phyloP scores from a whole-genome alignment of 2,888 invertebrate genomes.

The Hoplodrina ambigua region DNA sequence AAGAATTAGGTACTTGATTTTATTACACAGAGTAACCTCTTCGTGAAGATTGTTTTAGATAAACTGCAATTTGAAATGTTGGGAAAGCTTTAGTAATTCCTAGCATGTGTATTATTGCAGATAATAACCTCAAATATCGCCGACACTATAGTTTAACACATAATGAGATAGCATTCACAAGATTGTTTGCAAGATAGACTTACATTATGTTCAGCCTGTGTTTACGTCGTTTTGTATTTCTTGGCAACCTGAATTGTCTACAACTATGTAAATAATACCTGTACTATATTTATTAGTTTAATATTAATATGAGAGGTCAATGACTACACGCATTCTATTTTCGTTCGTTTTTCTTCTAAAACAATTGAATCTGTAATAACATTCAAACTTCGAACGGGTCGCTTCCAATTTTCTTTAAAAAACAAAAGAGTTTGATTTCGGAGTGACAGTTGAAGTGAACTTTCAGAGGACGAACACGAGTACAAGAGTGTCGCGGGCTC shows the following conservation, averaged over 20 bases:
- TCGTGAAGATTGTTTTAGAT: background rate
- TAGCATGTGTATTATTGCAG: slow-evolving; percentile 13
- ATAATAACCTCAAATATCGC: slow-evolving; percentile 7
- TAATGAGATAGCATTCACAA: slow-evolving; percentile 38
- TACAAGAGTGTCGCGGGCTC: too few relatives aligned
- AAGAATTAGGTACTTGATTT: slow-evolving; percentile 6
- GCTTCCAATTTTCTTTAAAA: background rate
- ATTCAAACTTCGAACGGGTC: slow-evolving; percentile 4
- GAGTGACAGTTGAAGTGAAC: background rate
- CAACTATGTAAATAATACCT: background rate
- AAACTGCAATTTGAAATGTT: background rate
- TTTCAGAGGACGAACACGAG: background rate
- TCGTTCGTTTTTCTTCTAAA: background rate
- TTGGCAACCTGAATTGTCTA: slow-evolving; percentile 18
- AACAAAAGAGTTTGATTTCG: background rate
- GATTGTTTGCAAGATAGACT: slow-evolving; percentile 24
- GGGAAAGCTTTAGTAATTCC: background rate
- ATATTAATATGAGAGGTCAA: slow-evolving; percentile 8
- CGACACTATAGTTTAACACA: slow-evolving; percentile 22
- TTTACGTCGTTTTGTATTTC: slow-evolving; percentile 31
- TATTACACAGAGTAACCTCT: background rate
- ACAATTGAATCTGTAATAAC: background rate
- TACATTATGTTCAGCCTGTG: slow-evolving; percentile 32
- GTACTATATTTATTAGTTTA: slow-evolving; percentile 12
- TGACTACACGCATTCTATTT: slow-evolving; percentile 12